A percentile compares a stretch with the other conserved stretches of the same genome.
Conservation (phyloP, 92 coral and sea anemone genomes). For the Porites lobata region DNA sequence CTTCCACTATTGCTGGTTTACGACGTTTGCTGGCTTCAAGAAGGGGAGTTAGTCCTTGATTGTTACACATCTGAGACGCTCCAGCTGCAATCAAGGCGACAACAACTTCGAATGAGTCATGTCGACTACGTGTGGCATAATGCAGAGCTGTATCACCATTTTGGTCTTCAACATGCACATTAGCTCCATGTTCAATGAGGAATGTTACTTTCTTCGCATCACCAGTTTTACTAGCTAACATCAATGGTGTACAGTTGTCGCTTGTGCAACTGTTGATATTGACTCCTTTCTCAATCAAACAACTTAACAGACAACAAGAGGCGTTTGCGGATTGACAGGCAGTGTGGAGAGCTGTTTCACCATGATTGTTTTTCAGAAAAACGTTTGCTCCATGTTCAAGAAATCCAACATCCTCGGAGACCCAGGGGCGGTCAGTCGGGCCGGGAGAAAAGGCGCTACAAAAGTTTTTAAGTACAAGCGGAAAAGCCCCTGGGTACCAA, state of each 20-base stretch:
- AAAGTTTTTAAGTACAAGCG: too few relatives aligned
- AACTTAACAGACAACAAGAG: neutral
- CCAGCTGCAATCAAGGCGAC: neutral
- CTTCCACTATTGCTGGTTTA: too few relatives aligned
- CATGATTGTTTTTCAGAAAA: neutral
- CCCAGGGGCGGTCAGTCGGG: too few relatives aligned
- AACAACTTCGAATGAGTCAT: neutral
- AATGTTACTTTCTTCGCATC: neutral
- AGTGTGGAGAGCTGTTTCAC: too few relatives aligned
- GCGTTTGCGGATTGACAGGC: neutral
- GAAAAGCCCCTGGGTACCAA: too few relatives aligned
- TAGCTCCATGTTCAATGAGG: neutral
- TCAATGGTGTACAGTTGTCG: neutral
- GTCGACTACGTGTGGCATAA: neutral
- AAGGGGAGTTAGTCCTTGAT: too few relatives aligned
- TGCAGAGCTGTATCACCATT: neutral
- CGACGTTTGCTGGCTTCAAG: too few relatives aligned
- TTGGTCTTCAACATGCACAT: neutral
- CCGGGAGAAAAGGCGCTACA: too few relatives aligned
- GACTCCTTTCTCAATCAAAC: neutral
- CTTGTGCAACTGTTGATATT: neutral
- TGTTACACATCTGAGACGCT: too few relatives aligned
- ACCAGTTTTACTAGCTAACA: neutral
- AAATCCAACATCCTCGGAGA: too few relatives aligned
- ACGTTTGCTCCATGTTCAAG: neutral